phyloP scores from a whole-genome alignment of 1,140 invertebrate species.

The Drosophila melanica region DNA sequence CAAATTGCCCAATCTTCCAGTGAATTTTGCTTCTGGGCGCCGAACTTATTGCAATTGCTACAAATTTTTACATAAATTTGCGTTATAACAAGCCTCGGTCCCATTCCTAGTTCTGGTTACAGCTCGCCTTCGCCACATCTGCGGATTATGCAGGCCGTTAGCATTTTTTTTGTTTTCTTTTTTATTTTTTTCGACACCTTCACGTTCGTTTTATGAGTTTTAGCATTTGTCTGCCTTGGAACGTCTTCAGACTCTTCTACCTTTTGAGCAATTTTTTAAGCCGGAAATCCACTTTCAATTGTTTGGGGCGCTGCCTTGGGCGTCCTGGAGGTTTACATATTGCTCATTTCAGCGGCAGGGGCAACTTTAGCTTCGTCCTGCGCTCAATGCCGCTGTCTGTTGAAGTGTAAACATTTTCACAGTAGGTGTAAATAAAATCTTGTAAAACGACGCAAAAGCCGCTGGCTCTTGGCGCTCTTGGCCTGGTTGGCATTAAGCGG shows the following conservation, averaged over 20 bases:
- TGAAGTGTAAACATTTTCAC: conserved; percentile 81
- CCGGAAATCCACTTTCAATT: conserved; percentile 82
- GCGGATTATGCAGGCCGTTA: conserved; percentile 66
- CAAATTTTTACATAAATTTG: conserved; percentile 82
- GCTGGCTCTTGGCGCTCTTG: conserved; percentile 20
- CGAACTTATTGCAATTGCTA: conserved; percentile 77
- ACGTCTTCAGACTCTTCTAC: conserved; percentile 26
- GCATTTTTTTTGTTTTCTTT: conserved; percentile 48
- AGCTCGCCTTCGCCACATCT: conserved; percentile 25
- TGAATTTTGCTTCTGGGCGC: conserved; percentile 34
- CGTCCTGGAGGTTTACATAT: conserved; percentile 72
- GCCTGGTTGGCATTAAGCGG: conserved; percentile 31
- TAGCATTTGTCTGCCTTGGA: conserved; percentile 44
- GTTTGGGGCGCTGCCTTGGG: conserved; percentile 68
- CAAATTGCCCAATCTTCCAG: conserved; percentile 46
- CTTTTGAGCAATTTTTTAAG: conserved; percentile 68
- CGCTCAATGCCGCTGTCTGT: conserved; percentile 64
- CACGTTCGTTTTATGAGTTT: conserved; percentile 63
- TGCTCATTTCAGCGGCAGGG: conserved; percentile 64
- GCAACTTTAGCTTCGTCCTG: conserved; percentile 16
- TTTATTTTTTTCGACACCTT: conserved; percentile 28
- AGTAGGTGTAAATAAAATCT: conserved; percentile 82
- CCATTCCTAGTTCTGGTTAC: neutral
- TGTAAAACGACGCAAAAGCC: conserved; percentile 55
- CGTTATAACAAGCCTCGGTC: conserved; percentile 52